Evolutionary conservation across 1,140 invertebrate genomes (phyloP).

Genomic region (Sminthurides bifidus): DNA sequence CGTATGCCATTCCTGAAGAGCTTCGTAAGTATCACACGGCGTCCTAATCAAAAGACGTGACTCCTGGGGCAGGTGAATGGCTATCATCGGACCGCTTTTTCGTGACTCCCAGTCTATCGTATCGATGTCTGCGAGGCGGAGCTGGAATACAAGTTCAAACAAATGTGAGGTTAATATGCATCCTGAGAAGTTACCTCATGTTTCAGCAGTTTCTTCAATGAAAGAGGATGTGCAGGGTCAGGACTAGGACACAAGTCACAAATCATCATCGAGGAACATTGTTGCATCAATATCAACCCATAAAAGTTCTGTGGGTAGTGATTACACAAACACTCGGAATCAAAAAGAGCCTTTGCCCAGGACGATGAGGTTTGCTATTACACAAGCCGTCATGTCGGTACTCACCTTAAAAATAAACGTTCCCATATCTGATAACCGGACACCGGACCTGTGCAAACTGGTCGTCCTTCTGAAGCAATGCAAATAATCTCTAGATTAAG

Average conservation of each 20-base stretch:
- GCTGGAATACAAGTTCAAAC: slow-evolving; percentile 35
- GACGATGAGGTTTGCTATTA: not conserved
- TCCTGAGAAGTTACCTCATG: no score
- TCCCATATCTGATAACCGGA: slow-evolving; percentile 56
- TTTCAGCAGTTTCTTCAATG: no score
- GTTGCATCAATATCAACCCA: not conserved
- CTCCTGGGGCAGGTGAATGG: slow-evolving; percentile 25
- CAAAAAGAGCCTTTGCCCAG: no score
- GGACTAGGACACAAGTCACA: no score
- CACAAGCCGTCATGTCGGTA: not conserved
- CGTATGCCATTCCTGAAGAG: slow-evolving; percentile 44
- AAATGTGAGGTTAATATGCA: no score
- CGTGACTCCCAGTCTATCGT: slow-evolving; percentile 46
- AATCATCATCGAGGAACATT: no score
- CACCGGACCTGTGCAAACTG: slow-evolving; percentile 36
- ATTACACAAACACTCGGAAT: no score
- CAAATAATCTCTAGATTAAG: slow-evolving; percentile 48
- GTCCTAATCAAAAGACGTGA: slow-evolving; percentile 20
- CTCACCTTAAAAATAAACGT: slow-evolving; percentile 55
- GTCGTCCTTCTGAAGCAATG: slow-evolving; percentile 53
- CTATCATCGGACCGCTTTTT: slow-evolving; percentile 29
- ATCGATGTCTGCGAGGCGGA: slow-evolving; percentile 52
- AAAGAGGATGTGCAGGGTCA: no score
- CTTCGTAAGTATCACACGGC: slow-evolving; percentile 29
- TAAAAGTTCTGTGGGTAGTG: no score